These are phyloP conservation scores for Lophius americanus DNA, from an alignment of 2,797 vertebrate species.

Conservation along the genomic window DNA sequence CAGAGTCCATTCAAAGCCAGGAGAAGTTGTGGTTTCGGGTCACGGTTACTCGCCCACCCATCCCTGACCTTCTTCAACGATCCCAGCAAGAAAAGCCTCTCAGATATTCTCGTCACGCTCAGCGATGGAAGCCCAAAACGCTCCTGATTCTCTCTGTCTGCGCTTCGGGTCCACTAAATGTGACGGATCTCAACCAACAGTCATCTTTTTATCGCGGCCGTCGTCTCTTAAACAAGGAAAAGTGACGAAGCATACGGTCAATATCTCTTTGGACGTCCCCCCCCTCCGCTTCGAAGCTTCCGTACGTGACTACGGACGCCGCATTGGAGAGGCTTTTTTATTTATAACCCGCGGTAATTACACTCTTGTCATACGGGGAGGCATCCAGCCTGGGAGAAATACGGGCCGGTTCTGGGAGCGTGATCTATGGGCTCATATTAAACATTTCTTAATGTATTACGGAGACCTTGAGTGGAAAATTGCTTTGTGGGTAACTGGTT, in stretches of 20 bases:
- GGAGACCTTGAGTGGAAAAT: slow-evolving; percentile 69
- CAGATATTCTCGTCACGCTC: no score
- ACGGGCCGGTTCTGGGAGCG: slow-evolving; percentile 37
- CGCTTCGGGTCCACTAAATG: no score
- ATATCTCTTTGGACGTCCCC: neutral
- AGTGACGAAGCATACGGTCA: slow-evolving; percentile 25
- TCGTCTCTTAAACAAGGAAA: slow-evolving; percentile 14
- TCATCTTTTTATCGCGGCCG: no score
- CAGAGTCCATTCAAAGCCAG: no score
- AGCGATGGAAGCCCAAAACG: no score
- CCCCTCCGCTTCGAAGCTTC: no score
- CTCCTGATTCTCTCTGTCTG: no score
- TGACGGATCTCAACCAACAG: no score
- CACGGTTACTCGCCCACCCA: no score
- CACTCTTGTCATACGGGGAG: slow-evolving; percentile 46
- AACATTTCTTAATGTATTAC: slow-evolving; percentile 57
- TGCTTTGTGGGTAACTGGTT: slow-evolving; percentile 70
- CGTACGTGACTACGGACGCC: slow-evolving; percentile 35
- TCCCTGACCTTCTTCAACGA: no score
- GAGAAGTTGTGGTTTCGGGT: no score
- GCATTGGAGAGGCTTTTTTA: slow-evolving; percentile 36
- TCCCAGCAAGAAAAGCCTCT: no score
- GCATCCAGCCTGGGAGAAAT: slow-evolving; percentile 32
- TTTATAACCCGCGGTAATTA: slow-evolving; percentile 57
- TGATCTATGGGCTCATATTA: slow-evolving; percentile 54